Base-by-base conservation (phyloP, 1,140 invertebrate species). In the Scaptodrosophila lebanonensis region DNA sequence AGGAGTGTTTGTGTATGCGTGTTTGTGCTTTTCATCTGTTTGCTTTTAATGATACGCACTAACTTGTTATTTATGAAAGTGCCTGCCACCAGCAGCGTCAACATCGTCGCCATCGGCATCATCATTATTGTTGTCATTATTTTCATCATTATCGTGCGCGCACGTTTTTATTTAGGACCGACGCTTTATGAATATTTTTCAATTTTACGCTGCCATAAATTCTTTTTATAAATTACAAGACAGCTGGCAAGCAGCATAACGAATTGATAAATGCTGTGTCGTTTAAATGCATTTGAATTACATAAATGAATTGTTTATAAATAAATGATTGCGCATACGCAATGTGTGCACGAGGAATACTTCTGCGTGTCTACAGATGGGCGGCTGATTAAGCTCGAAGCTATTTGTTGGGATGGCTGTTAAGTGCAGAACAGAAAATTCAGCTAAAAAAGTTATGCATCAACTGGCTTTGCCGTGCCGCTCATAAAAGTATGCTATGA, bases 231-330 rank as follows among this genome's bases (percentile, higher is more conserved):
- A 25, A 25, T 25, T 25, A n/a, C n/a, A 77, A 79, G 79, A 68
- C 72, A 68, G 51, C 42, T n/a, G n/a, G n/a, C n/a, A n/a, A n/a
- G n/a, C n/a, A n/a, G n/a, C n/a, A n/a, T n/a, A n/a, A 27, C 32
- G 32, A 9, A 44, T 82, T 77, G 73, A 77, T 77, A 73, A 68
- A 77, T 77, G 73, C 51, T 16, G n/a, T n/a, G n/a, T n/a, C n/a
- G n/a, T n/a, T n/a, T n/a, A n/a, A n/a, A n/a, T n/a, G 22, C 22
- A 25, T 25, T 25, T 25, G 8, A 25, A 25, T 54, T 42, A 25
- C 73, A 79, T 79, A 79, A 79, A 62, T 65, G 75, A 79, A 79
- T 73, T 73, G 68, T 75, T 82, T 79, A 64, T 79, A 79, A 79
- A 79, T 79, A 79, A 79, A 79, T 79, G 68, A 79, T 79, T 62